phyloP scores from a whole-genome alignment of 2,113 vertebrate species.

The Ailuropoda melanoleuca region DNA sequence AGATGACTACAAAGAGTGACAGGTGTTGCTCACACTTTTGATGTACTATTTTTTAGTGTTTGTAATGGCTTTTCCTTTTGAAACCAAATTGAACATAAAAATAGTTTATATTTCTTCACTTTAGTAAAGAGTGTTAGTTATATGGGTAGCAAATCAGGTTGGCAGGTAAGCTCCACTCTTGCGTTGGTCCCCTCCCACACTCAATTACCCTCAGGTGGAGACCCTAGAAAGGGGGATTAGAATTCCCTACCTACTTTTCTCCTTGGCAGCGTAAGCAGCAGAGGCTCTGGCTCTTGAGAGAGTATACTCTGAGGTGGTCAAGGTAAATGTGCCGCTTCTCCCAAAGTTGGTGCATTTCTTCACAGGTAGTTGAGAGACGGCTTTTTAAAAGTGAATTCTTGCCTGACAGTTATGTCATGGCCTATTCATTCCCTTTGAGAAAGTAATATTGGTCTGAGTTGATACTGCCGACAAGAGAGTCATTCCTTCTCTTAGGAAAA shows the following conservation, averaged over 20 bases:
- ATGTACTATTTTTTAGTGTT: not conserved
- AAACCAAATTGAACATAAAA: not conserved
- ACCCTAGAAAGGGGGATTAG: not conserved
- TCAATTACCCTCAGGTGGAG: constrained; percentile 25
- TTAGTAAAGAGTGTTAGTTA: not conserved
- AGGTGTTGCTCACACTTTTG: not conserved
- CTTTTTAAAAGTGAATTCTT: constrained; percentile 39
- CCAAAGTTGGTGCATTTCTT: not conserved
- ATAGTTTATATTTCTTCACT: not conserved
- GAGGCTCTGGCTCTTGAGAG: not conserved
- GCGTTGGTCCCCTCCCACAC: not conserved
- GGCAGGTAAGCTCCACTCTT: not conserved
- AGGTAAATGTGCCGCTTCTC: not conserved
- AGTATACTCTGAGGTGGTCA: not conserved
- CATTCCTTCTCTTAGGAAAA: constrained; percentile 21
- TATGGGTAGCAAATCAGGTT: not conserved
- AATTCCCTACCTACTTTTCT: not conserved
- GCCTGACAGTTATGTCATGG: not conserved
- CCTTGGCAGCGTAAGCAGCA: not conserved
- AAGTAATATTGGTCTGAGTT: not conserved
- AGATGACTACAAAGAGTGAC: not conserved
- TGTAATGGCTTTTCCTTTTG: not conserved
- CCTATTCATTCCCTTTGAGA: not conserved
- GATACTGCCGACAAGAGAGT: constrained; percentile 1
- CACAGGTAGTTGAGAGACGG: not conserved